Base-by-base conservation (phyloP, 2,113 vertebrate genomes). In the Vimba vimba region DNA sequence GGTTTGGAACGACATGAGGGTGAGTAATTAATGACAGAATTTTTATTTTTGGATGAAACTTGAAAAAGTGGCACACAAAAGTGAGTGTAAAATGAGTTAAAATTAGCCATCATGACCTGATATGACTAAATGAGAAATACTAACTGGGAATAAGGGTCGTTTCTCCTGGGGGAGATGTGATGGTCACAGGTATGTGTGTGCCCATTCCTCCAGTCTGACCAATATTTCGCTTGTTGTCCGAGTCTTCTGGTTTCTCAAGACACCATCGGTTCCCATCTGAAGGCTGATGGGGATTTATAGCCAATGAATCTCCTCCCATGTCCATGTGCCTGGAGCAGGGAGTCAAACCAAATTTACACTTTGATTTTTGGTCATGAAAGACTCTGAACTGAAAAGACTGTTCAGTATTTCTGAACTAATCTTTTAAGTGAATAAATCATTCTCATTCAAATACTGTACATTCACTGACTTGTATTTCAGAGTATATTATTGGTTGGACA, bases 221-320 rank as follows among this genome's bases (percentile, higher is more conserved):
- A 62, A 97, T 95, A 0, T 98, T 99, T 79, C 93, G 96, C 94
- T 97, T 97, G 90, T 98, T 97, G 91, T 98, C 97, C 0, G 96
- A 96, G 15, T 98, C 97, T 90, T 98, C 98, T 0, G 94, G 94
- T 85, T 94, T 95, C 64, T 97, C 96, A 0, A 94, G 91, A 11
- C 95, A 93, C 90, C 96, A 97, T 87, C 93, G 94, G 5, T 92
- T 92, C 3, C 66, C 91, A 11, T 91, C 95, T 0, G 94, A 93
- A 87, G 92, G 95, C 86, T 95, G 96, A 88, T 96, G 92, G 6
- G 96, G 91, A 13, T 91, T 91, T 60, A 89, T 55, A 55, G 88
- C 89, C 19, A 91, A 59, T 55, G 90, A 93, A 8, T 94, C 89
- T 9, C 93, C 93, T 73, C 96, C 96, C 10, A 93, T 90, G 77